A percentile compares a stretch with the other conserved stretches of the same genome.
Conservation (phyloP, 92 coral and sea anemone genomes). For the Zoanthus sociatus region DNA sequence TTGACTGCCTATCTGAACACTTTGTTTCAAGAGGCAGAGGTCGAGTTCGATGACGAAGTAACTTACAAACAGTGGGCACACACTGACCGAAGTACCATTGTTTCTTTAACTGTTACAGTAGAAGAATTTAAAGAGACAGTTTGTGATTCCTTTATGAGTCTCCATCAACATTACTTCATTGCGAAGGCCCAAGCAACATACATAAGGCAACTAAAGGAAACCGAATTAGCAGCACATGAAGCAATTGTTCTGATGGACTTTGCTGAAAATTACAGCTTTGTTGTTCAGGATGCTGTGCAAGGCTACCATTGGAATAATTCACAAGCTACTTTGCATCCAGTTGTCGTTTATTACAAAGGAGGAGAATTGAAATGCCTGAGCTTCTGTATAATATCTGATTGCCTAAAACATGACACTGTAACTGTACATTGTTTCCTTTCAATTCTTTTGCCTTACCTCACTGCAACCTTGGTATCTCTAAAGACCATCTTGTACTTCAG, state of each 20-base stretch:
- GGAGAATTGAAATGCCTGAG: background rate
- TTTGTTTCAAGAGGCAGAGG: too few relatives aligned
- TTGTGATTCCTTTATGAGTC: background rate
- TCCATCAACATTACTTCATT: background rate
- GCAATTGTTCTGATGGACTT: constrained; percentile 19
- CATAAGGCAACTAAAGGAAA: background rate
- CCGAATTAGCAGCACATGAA: background rate
- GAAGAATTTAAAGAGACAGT: background rate
- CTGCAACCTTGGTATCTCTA: too few relatives aligned
- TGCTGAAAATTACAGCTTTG: constrained; percentile 17
- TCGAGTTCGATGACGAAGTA: constrained; percentile 8
- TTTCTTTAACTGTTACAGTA: background rate
- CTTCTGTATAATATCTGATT: background rate
- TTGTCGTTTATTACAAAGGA: background rate
- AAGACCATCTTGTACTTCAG: background rate
- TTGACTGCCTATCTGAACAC: too few relatives aligned
- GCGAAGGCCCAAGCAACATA: constrained; percentile 26
- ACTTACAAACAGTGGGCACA: constrained; percentile 44
- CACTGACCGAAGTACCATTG: background rate
- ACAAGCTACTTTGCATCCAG: background rate
- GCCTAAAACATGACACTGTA: constrained; percentile 40
- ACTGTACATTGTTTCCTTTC: constrained; percentile 39
- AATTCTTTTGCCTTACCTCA: background rate
- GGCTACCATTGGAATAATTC: constrained; percentile 16
- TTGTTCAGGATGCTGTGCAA: constrained; percentile 22